Conservation (phyloP, 2,113 vertebrate species). For the Phyllostomus hastatus region DNA sequence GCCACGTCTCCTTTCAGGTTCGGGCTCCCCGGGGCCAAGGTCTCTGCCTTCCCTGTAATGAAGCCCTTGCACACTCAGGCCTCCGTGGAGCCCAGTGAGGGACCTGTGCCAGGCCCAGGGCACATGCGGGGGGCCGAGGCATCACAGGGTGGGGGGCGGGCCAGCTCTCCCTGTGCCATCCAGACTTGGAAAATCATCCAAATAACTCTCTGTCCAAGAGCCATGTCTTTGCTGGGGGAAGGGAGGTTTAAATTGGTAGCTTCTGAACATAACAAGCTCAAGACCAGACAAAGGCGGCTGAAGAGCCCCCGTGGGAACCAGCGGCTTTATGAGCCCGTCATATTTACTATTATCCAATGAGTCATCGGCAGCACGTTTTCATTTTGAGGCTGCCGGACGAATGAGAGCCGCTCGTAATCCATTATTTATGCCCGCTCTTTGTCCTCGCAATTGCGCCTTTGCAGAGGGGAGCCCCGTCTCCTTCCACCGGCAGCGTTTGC, state of each 20-base stretch:
- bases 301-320: constrained; percentile 48
- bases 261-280: constrained; percentile 23
- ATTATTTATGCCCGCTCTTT: constrained; percentile 18
- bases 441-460: neutral
- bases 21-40: neutral
- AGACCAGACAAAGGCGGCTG: constrained; percentile 57
- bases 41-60: constrained; percentile 34
- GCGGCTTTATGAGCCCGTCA: constrained; percentile 46
- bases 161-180: neutral
- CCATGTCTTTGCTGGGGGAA: neutral
- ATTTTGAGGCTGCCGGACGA: constrained; percentile 47
- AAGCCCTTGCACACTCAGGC: neutral
- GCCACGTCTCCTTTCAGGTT: neutral
- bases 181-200: constrained; percentile 5
- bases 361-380: constrained; percentile 26
- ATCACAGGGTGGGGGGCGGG: neutral
- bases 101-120: neutral
- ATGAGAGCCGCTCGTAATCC: neutral
- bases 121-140: neutral
- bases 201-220: neutral
- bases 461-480: neutral
- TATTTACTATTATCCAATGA: constrained; percentile 61
- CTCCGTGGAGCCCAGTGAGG: neutral
- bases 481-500: neutral
- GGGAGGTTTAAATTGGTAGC: constrained; percentile 16